Conservation (phyloP, 2,113 vertebrate genomes). For the Pterophyllum scalare region DNA sequence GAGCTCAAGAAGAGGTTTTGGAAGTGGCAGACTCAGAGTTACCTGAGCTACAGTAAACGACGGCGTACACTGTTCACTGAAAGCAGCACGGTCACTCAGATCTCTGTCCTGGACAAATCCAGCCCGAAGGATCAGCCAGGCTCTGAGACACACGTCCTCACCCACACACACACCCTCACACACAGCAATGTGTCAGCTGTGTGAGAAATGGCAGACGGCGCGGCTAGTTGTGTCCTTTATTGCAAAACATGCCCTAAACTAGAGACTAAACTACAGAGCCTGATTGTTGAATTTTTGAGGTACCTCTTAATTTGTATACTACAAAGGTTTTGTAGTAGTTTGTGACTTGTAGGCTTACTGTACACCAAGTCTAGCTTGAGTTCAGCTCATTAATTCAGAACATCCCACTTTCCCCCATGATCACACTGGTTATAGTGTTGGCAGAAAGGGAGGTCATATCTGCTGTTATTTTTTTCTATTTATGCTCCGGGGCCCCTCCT, state of each 20-base stretch:
- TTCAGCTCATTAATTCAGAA: background rate
- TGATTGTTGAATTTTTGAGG: slow-evolving; percentile 28
- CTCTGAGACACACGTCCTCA: background rate
- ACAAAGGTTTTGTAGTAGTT: background rate
- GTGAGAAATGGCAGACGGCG: background rate
- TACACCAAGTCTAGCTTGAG: background rate
- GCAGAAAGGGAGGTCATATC: background rate
- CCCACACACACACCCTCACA: background rate
- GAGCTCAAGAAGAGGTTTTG: slow-evolving; percentile 84
- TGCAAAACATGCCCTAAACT: background rate
- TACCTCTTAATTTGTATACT: background rate
- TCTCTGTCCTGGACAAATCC: slow-evolving; percentile 82
- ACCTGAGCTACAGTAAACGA: slow-evolving; percentile 78
- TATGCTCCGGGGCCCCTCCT: background rate
- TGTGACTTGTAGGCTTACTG: background rate
- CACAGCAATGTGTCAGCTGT: slow-evolving; percentile 43
- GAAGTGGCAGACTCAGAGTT: slow-evolving; percentile 80
- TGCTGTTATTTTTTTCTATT: background rate
- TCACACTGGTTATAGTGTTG: background rate
- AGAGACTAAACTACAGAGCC: slow-evolving; percentile 23
- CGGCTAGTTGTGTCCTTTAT: background rate
- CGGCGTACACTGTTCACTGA: slow-evolving; percentile 79
- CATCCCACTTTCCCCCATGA: background rate
- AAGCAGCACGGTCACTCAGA: slow-evolving; percentile 83
- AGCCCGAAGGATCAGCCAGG: slow-evolving; percentile 75